Evolutionary conservation across 1,140 invertebrate species (phyloP).

Genomic region (Scaptodrosophila lebanonensis): DNA sequence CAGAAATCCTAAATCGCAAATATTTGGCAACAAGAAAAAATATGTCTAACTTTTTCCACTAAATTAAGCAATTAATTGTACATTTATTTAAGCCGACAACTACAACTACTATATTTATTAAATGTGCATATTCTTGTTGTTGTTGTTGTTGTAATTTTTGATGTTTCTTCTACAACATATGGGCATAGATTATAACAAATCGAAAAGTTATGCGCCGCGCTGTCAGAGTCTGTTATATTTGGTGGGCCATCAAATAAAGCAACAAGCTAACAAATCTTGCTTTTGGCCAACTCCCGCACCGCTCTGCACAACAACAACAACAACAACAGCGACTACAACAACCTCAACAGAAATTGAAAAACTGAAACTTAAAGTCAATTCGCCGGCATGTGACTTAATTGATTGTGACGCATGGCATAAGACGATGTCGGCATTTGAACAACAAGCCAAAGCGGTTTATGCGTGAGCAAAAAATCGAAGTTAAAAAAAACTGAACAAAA

Average conservation of each 20-base stretch:
- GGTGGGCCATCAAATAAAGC: constrained; percentile 32
- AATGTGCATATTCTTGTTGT: constrained; percentile 24
- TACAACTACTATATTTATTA: constrained; percentile 64
- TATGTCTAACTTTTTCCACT: constrained; percentile 60
- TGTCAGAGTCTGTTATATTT: constrained; percentile 58
- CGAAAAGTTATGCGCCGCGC: constrained; percentile 47
- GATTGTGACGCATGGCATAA: constrained; percentile 48
- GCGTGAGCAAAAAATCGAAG: neutral
- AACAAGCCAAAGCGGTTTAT: constrained; percentile 7
- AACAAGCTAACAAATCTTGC: no score
- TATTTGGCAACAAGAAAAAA: neutral
- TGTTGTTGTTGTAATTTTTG: constrained; percentile 5
- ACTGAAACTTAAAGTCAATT: constrained; percentile 23
- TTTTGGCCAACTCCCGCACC: no score
- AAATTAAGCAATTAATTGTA: constrained; percentile 73
- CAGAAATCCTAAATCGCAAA: no score
- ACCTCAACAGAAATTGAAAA: neutral
- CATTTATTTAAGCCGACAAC: constrained; percentile 72
- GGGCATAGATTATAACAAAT: constrained; percentile 45
- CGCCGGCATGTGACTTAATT: constrained; percentile 32
- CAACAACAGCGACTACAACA: constrained; percentile 23
- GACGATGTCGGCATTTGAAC: constrained; percentile 13
- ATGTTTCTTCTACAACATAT: constrained; percentile 4
- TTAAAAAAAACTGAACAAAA: constrained; percentile 20
- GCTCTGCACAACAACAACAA: neutral